Evolutionary conservation across 2,888 invertebrate species (phyloP), one percentile per base, ranked within the genome.

Genomic region (Vesta saturnalis): DNA sequence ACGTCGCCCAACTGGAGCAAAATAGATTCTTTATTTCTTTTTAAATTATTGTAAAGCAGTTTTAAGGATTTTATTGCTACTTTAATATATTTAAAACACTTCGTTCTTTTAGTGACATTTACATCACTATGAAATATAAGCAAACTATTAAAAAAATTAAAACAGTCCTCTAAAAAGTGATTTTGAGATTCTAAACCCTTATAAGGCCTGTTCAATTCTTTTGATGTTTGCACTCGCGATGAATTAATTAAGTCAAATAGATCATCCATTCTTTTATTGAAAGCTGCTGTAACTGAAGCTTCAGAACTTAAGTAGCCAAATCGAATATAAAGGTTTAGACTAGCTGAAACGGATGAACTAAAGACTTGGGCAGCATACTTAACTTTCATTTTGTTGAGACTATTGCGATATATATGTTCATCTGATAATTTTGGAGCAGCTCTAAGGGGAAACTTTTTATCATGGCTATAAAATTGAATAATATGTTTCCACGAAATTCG

Each of bases 401-500:
- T 30, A 16, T 8, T 56, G 6, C 23, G 55, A 21, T 19, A 10
- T 23, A 56, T 56, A 23, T 56, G 55, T 1, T 23, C 22, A 23
- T 56, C 23, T 1, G 55, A 23, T 1, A 56, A 30, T 56, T 56
- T 56, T 6, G 55, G 55, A n/a, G 14, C 55, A 15, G 10, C 22
- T 12, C 55, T 21, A 6, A 14, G 2, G 3, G 30, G 4, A 56
- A 15, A 23, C 14, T 56, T 8, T 30, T 56, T 56, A 1, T 56
- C 55, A 15, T 56, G 22, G 14, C 15, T 15, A 15, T 56, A 56
- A 14, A 56, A 56, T 12, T 54, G 19, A 21, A 12, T 22, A 15
- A 70, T 63, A 39, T 63, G 43, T 23, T 58, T 4, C 66, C 67
- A 64, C 10, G 30, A 61, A 39, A 54, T 56, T 16, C 39, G 39